Evolutionary conservation across 2,113 vertebrate genomes (phyloP).

Genomic region (Tachysurus fulvidraco): DNA sequence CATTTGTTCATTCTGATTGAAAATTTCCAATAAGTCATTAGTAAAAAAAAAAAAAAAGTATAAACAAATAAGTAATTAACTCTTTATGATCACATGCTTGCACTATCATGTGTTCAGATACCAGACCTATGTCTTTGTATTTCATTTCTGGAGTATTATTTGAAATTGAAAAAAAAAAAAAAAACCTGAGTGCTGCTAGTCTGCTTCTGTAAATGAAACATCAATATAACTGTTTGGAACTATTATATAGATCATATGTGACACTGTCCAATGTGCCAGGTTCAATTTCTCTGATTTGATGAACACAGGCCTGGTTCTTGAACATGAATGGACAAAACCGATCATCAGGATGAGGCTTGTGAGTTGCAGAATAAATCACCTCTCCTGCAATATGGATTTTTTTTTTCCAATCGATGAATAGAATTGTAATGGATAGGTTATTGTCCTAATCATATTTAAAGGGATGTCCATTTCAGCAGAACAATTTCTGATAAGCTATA

Average conservation of each 20-base stretch:
- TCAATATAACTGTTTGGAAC: not conserved
- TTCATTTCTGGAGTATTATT: not conserved
- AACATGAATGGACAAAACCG: not conserved
- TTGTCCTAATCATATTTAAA: constrained; percentile 17
- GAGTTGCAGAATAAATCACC: constrained; percentile 16
- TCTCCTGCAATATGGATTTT: constrained; percentile 27
- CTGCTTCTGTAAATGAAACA: not conserved
- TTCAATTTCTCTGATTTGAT: not conserved
- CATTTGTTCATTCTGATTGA: too few species aligned
- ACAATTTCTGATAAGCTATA: constrained; percentile 6
- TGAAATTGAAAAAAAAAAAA: not conserved
- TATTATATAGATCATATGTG: not conserved
- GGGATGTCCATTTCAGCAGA: not conserved
- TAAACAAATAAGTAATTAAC: not conserved
- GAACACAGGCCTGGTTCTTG: not conserved
- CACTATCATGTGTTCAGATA: not conserved
- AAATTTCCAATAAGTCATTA: too few species aligned
- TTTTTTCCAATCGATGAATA: not conserved
- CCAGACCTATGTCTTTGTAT: not conserved
- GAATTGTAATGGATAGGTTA: not conserved
- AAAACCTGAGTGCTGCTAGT: not conserved
- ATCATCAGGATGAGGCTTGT: not conserved
- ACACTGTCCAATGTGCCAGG: not conserved
- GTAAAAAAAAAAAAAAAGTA: too few species aligned
- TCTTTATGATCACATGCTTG: not conserved